Conservation (phyloP, 92 coral and sea anemone genomes). For the Porites evermanni region DNA sequence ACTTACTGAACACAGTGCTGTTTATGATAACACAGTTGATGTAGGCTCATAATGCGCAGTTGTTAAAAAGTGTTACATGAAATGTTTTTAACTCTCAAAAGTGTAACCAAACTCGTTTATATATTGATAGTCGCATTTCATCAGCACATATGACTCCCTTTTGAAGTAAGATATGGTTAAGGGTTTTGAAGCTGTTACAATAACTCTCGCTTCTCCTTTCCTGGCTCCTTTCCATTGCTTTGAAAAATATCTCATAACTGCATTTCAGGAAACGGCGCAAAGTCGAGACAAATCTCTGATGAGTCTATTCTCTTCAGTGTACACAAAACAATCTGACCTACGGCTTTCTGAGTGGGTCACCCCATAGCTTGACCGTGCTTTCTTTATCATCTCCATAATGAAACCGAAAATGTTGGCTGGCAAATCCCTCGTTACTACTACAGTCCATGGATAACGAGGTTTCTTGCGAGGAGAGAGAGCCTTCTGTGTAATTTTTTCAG, state of each 20-base stretch:
- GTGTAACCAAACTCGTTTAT: slow-evolving; percentile 54
- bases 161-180: slow-evolving; percentile 41
- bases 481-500: slow-evolving; percentile 40
- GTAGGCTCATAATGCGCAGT: too few relatives aligned
- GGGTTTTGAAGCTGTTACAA: slow-evolving; percentile 48
- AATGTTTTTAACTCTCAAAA: slow-evolving; percentile 16
- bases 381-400: background rate
- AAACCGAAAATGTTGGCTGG: slow-evolving; percentile 22
- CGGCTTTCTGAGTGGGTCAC: slow-evolving; percentile 7
- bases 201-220: slow-evolving; percentile 39
- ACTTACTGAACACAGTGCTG: too few relatives aligned
- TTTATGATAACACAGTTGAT: too few relatives aligned
- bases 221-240: slow-evolving; percentile 41
- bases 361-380: slow-evolving; percentile 1
- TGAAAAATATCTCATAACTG: slow-evolving; percentile 39
- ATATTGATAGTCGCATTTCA: slow-evolving; percentile 57
- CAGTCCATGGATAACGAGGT: slow-evolving; percentile 50
- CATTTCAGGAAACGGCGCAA: slow-evolving; percentile 26
- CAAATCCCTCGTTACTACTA: slow-evolving; percentile 34
- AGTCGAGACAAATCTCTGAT: slow-evolving; percentile 38
- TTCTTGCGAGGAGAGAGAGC: slow-evolving; percentile 31
- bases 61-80: too few relatives aligned
- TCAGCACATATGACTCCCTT: slow-evolving; percentile 11
- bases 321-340: background rate
- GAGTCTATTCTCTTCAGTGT: slow-evolving; percentile 20